Evolutionary conservation across 2,888 invertebrate species (phyloP), one percentile per base, ranked within the genome.

Genomic region (Siphlonurus alternatus): DNA sequence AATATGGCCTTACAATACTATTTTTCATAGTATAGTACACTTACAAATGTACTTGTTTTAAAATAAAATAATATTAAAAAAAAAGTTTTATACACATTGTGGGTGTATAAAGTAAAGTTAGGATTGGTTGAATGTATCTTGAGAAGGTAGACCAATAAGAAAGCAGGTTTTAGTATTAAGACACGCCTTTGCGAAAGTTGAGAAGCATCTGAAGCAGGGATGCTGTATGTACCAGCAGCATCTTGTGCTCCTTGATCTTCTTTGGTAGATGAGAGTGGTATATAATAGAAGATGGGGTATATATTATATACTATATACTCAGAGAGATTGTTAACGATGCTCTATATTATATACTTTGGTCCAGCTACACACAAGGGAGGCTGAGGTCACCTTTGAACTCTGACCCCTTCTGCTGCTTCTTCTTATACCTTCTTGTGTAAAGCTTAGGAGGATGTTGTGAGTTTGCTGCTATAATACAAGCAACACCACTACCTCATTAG

Each of bases 91-190:
- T 38, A n/a, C n/a, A n/a, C 15, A 38, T 38, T 38, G 38, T 38
- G 38, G 38, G 38, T 38, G 38, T 5, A 10, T 10, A 10, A 15
- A 15, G 38, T 38, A 38, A 38, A 38, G 38, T 38, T 38, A 10
- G 5, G 56, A 56, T 56, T 56, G 56, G 56, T 22, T n/a, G n/a
- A 56, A 22, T 56, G 56, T 22, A 5, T 10, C 56, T 56, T 56
- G 22, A 56, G 56, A 56, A 56, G 56, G 56, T 56, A 56, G 19
- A 22, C 56, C 56, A 56, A 56, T 56, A 22, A 56, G 56, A 38
- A 38, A 38, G 38, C 38, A 38, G 38, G 38, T 38, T 38, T 38
- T 38, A 38, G 38, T 10, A 5, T 38, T 10, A 38, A 38, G 38
- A 38, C 38, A 38, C 38, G 38, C 38, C 38, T 38, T 38, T 5